Base-by-base conservation (phyloP, 2,888 invertebrate species). In the Phyllotreta cruciferae region DNA sequence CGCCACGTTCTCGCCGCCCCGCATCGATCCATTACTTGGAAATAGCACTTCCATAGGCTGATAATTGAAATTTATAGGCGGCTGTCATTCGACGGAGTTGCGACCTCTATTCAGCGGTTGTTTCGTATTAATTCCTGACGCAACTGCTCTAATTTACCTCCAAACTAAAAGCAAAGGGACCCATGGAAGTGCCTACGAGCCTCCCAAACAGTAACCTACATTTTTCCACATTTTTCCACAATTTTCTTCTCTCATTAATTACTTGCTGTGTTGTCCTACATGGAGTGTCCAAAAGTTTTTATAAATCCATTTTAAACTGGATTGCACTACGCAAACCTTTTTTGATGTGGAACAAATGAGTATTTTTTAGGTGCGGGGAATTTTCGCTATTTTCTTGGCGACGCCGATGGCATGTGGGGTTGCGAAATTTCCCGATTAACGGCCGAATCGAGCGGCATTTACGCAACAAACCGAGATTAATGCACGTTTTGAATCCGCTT, bases 21-120 rank as follows among this genome's bases (percentile, higher is more conserved):
- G 24, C 9, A 57, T 57, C 47, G 49, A 57, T 57, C 11, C 34
- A 24, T 57, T 38, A 39, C 39, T 49, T 24, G 39, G 47, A 49
- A 50, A 56, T 57, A 57, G 50, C 57, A 52, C 50, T 58, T 58
- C 11, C 50, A 50, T 35, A 55, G 41, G 50, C 36, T 73, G 74
- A 74, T 75, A 75, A 77, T 75, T 75, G 74, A 74, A 75, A 77
- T 77, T 75, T 75, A 77, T 74, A 70, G 72, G 69, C 64, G 63
- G 70, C 68, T 72, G 74, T 75, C 75, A 70, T 67, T 74, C 68
- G 63, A 62, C 64, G 68, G 71, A 68, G 69, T 70, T 73, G 71
- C 64, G 66, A 71, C 66, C 70, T 64, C 66, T 57, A 64, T 68
- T 66, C 52, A 67, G 69, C 60, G 75, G 75, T 72, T 67, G 68